phyloP scores from a whole-genome alignment of 2,888 invertebrate species.

The Megalurothrips usitatus region DNA sequence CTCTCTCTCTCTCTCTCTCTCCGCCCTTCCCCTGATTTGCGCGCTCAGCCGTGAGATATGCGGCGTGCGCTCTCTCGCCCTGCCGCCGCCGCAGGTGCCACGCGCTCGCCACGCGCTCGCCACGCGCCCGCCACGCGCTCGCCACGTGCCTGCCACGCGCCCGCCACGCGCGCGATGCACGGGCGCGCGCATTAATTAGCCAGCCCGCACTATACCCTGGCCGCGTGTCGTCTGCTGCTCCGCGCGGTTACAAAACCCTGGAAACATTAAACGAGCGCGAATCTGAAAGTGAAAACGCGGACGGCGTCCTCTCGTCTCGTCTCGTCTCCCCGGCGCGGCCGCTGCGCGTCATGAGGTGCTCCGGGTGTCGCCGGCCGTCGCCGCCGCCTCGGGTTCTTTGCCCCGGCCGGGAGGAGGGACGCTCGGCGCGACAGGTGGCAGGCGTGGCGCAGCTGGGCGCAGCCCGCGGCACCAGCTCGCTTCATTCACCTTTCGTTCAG shows the following conservation, averaged over 20 bases:
- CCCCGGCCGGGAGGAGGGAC: no score
- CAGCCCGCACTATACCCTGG: no score
- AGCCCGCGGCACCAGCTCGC: neutral
- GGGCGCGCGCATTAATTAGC: no score
- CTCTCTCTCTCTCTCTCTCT: no score
- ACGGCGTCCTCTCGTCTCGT: neutral
- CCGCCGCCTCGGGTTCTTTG: no score
- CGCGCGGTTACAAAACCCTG: neutral
- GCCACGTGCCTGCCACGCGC: no score
- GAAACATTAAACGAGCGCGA: neutral
- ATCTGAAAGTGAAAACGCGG: constrained; percentile 9
- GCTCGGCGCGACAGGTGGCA: neutral
- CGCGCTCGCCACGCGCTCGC: no score
- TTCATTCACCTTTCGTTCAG: neutral
- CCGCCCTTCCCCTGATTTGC: neutral
- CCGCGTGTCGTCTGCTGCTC: no score
- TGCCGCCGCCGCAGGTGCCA: no score
- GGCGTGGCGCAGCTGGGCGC: neutral
- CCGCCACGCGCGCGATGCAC: no score
- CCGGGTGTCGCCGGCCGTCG: neutral
- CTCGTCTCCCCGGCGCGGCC: neutral
- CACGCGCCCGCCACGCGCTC: no score
- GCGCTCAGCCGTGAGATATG: neutral
- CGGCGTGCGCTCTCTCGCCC: no score
- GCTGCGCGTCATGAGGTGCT: neutral